Conservation (phyloP, 2,888 invertebrate genomes). For the Hydrotaea cyrtoneurina region DNA sequence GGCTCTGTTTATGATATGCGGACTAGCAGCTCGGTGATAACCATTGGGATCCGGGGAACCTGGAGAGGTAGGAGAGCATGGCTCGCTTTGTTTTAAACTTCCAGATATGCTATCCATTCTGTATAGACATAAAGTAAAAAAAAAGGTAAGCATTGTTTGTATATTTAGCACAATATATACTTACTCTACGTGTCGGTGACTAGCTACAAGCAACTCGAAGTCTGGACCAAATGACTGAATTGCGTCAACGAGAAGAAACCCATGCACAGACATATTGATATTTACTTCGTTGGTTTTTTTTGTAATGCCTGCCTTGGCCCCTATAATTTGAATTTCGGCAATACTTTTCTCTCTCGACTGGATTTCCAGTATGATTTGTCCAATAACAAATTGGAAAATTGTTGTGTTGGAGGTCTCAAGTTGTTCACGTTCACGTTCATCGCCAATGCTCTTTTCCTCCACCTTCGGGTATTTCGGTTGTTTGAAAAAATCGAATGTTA, state of each 20-base stretch:
- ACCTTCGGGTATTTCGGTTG: not conserved
- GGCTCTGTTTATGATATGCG: conserved; percentile 83
- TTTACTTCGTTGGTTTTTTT: conserved; percentile 88
- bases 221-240: conserved; percentile 97
- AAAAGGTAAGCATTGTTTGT: not conserved
- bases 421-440: conserved; percentile 48
- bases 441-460: conserved; percentile 21
- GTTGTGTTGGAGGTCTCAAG: conserved; percentile 83
- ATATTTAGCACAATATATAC: conserved; percentile 21
- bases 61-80: conserved; percentile 93
- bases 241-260: conserved; percentile 95
- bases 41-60: conserved; percentile 85
- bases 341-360: conserved; percentile 94
- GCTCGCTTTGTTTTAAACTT: conserved; percentile 94
- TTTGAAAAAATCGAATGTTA: conserved; percentile 68
- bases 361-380: conserved; percentile 92
- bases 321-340: conserved; percentile 95
- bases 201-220: conserved; percentile 96
- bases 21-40: conserved; percentile 82
- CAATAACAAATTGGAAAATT: conserved; percentile 92
- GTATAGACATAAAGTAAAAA: conserved; percentile 54
- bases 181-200: conserved; percentile 95
- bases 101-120: conserved; percentile 97
- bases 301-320: conserved; percentile 89
- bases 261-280: conserved; percentile 93